Conservation (phyloP, 2,113 vertebrate genomes). For the Piaya cayana region DNA sequence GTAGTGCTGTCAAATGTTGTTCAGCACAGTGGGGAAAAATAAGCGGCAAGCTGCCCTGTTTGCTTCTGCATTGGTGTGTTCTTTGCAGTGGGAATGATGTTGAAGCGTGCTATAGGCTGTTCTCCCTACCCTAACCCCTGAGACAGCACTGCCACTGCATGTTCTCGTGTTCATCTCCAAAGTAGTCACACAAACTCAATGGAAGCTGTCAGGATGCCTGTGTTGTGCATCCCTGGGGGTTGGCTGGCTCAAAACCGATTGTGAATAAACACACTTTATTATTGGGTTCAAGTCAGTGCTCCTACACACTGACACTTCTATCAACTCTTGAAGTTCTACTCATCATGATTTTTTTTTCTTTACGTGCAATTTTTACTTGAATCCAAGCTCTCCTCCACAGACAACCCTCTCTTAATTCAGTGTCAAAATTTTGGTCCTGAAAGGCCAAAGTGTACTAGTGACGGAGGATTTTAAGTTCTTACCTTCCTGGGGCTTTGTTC, state of each 20-base stretch:
- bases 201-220: neutral
- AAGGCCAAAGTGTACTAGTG: neutral
- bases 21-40: neutral
- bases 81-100: neutral
- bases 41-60: neutral
- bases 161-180: neutral
- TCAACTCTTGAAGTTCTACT: neutral
- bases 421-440: neutral
- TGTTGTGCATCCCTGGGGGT: rapidly evolving
- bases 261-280: neutral
- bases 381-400: neutral
- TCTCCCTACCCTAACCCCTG: rapidly evolving
- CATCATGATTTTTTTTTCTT: neutral
- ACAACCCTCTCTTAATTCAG: neutral
- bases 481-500: neutral
- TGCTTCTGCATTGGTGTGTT: neutral
- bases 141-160: neutral
- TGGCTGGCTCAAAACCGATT: neutral
- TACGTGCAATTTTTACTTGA: neutral
- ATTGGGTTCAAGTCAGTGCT: neutral
- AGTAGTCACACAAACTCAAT: neutral
- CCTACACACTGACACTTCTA: neutral
- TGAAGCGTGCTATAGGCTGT: neutral
- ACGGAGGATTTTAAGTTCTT: neutral
- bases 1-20: neutral